Evolutionary conservation across 2,888 invertebrate species (phyloP).

Genomic region (Mesoligia furuncula): DNA sequence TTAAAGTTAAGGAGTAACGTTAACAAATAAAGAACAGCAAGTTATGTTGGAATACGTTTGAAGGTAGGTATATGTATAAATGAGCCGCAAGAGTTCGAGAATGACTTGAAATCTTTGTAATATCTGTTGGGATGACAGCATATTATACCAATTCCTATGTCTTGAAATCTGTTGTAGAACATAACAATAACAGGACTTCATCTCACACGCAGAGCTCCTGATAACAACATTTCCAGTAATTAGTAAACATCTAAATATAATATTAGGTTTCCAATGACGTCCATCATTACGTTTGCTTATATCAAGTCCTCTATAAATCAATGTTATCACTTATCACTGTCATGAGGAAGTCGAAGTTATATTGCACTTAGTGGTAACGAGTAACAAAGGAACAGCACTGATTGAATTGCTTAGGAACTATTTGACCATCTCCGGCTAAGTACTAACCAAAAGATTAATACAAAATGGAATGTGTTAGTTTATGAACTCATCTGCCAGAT

Average conservation of each 20-base stretch:
- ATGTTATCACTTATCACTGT: conserved; percentile 54
- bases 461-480: not conserved
- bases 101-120: not conserved
- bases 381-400: conserved; percentile 39
- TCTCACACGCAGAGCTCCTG: not conserved
- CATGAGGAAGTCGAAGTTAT: conserved; percentile 53
- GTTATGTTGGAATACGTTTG: not conserved
- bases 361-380: conserved; percentile 39
- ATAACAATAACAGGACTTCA: conserved; percentile 5
- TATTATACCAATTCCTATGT: not conserved
- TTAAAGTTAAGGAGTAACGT: conserved; percentile 12
- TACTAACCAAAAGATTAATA: not conserved
- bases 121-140: not conserved
- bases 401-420: not conserved
- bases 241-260: conserved; percentile 35
- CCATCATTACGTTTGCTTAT: conserved; percentile 22
- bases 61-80: not conserved
- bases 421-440: not conserved
- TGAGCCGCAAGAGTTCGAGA: not conserved
- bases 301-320: conserved; percentile 50
- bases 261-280: conserved; percentile 34
- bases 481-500: not conserved
- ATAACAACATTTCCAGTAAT: conserved; percentile 22
- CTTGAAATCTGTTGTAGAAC: not conserved
- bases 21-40: not conserved